These are phyloP conservation scores for Valencia hispanica DNA, from an alignment of 2,797 vertebrate genomes.

Conservation along the genomic window DNA sequence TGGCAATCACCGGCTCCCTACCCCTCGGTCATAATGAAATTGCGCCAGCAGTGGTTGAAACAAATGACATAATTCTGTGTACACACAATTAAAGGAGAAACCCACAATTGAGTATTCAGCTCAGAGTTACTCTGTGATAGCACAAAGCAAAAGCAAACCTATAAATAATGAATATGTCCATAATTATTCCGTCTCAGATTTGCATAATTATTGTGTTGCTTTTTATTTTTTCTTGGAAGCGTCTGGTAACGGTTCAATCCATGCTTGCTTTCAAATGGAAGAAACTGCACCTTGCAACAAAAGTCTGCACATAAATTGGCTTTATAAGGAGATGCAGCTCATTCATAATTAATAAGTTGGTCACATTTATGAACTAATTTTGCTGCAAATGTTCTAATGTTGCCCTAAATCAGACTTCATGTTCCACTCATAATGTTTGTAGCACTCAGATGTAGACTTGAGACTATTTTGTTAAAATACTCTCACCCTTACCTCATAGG, in stretches of 20 bases:
- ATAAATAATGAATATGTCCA: constrained; percentile 86
- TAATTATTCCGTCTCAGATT: constrained; percentile 84
- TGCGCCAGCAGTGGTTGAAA: constrained; percentile 79
- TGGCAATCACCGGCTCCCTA: constrained; percentile 79
- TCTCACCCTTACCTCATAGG: not conserved
- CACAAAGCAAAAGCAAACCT: constrained; percentile 79
- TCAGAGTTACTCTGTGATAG: constrained; percentile 81
- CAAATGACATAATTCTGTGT: constrained; percentile 83
- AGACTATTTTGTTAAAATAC: not conserved
- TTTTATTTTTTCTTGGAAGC: constrained; percentile 62
- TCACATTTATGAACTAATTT: constrained; percentile 65
- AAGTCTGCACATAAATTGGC: constrained; percentile 67
- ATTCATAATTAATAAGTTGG: constrained; percentile 77
- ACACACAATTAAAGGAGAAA: constrained; percentile 84
- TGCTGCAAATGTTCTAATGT: constrained; percentile 64
- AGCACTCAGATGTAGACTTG: constrained; percentile 5
- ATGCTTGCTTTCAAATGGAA: constrained; percentile 62
- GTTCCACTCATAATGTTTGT: constrained; percentile 17
- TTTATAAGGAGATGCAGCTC: constrained; percentile 70
- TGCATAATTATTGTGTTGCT: constrained; percentile 84
- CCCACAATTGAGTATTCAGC: constrained; percentile 76
- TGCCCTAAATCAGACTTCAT: constrained; percentile 61
- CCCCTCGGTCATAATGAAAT: constrained; percentile 82
- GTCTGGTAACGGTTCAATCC: constrained; percentile 78
- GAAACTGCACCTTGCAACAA: constrained; percentile 63